These are phyloP conservation scores for Mionectes olivaceus DNA, from an alignment of 2,797 vertebrate species.

Conservation along the genomic window DNA sequence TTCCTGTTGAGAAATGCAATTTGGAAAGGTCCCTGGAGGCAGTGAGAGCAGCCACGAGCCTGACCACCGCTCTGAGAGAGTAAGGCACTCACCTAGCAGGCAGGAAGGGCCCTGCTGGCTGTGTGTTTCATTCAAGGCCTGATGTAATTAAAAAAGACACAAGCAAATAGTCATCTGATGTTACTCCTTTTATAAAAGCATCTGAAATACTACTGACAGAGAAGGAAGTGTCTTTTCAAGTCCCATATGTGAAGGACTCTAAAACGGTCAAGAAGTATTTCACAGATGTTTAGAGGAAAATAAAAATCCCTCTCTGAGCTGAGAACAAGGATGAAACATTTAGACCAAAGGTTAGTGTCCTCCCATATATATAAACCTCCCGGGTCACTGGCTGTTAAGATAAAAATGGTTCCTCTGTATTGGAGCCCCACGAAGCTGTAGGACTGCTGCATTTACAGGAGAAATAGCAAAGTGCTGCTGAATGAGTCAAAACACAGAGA, in stretches of 20 bases:
- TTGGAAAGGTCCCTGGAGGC: constrained; percentile 31
- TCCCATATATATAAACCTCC: constrained; percentile 68
- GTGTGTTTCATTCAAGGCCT: neutral
- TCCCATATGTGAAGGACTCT: neutral
- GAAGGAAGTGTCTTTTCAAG: neutral
- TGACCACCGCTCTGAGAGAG: neutral
- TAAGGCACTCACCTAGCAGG: constrained; percentile 1
- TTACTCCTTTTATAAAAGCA: constrained; percentile 3
- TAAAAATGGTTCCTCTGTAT: neutral
- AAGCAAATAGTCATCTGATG: neutral
- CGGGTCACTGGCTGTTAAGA: constrained; percentile 23
- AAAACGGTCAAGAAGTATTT: constrained; percentile 48
- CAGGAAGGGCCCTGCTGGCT: neutral
- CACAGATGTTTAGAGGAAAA: constrained; percentile 59
- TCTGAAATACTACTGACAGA: constrained; percentile 20
- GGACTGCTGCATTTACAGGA: neutral
- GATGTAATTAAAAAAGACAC: constrained; percentile 54
- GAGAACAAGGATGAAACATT: constrained; percentile 64
- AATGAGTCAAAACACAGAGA: neutral
- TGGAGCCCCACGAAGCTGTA: neutral
- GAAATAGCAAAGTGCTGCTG: neutral
- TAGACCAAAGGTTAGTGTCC: constrained; percentile 66
- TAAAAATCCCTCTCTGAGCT: constrained; percentile 44
- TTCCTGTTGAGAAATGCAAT: constrained; percentile 48
- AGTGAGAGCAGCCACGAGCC: neutral